Evolutionary conservation across 2,797 vertebrate species (phyloP).

Genomic region (Peromyscus aztecus): DNA sequence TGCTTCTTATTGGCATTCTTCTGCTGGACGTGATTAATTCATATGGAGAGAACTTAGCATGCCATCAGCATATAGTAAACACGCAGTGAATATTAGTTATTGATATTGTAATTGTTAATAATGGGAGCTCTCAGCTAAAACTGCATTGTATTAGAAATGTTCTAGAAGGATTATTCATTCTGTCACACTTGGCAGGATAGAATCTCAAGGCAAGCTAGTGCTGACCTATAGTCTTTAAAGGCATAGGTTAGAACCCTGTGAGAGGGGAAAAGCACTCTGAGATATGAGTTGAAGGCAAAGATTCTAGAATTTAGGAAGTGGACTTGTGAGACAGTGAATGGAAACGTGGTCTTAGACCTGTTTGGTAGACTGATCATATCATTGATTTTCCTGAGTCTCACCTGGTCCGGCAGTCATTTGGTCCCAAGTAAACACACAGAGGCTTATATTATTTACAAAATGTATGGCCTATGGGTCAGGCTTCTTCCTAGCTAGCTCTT

Average conservation of each 20-base stretch:
- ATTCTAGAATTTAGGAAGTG: not conserved
- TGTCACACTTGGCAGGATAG: not conserved
- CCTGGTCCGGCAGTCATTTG: too few relatives aligned
- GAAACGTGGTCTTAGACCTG: not conserved
- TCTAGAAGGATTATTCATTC: constrained; percentile 4
- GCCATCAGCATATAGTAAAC: not conserved
- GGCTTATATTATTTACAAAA: too few relatives aligned
- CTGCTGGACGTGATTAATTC: not conserved
- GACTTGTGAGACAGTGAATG: not conserved
- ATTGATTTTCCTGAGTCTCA: too few relatives aligned
- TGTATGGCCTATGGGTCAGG: too few relatives aligned
- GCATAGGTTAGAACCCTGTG: not conserved
- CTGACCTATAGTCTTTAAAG: not conserved
- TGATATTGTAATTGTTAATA: not conserved
- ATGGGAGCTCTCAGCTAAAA: not conserved
- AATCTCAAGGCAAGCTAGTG: not conserved
- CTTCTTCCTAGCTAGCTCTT: too few relatives aligned
- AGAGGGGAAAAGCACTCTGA: not conserved
- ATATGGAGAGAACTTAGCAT: not conserved
- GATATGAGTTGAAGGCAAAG: not conserved
- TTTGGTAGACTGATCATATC: not conserved
- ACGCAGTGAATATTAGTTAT: not conserved
- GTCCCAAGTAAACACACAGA: too few relatives aligned
- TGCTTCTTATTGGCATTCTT: not conserved
- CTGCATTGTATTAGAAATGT: not conserved